phyloP scores from a whole-genome alignment of 2,113 vertebrate genomes.

The Dermatemys mawii region DNA sequence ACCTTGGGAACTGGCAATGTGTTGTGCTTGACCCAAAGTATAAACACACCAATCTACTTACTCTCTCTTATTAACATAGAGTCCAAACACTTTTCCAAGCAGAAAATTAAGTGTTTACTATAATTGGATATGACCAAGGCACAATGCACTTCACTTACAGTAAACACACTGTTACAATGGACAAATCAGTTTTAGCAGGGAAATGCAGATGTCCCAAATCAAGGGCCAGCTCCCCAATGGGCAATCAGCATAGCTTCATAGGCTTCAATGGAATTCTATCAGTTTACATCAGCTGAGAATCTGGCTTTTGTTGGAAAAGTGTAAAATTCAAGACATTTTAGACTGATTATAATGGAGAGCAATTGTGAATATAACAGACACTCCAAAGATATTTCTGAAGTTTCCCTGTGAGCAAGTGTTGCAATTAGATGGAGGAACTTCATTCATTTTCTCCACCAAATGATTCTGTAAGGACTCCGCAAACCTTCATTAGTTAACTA shows the following conservation, averaged over 20 bases:
- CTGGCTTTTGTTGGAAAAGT: background rate
- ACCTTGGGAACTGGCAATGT: background rate
- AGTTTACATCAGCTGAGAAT: background rate
- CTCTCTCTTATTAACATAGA: background rate
- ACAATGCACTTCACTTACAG: background rate
- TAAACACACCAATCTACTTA: constrained; percentile 41
- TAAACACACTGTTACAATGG: background rate
- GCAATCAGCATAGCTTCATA: background rate
- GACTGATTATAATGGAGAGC: background rate
- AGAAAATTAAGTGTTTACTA: constrained; percentile 11
- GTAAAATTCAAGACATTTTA: background rate
- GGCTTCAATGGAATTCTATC: background rate
- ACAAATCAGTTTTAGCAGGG: background rate
- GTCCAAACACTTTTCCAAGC: constrained; percentile 25
- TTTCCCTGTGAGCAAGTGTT: background rate
- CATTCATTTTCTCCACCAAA: background rate
- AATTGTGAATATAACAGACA: background rate
- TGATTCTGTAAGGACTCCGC: background rate
- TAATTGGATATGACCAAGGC: background rate
- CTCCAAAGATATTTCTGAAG: background rate
- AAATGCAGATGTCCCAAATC: background rate
- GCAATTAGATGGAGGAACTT: background rate
- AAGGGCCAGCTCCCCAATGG: background rate
- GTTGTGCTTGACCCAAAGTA: constrained; percentile 55
- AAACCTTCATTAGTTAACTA: background rate